These are phyloP conservation scores for Batillaria attramentaria DNA, from an alignment of 1,140 invertebrate species.

Conservation along the genomic window DNA sequence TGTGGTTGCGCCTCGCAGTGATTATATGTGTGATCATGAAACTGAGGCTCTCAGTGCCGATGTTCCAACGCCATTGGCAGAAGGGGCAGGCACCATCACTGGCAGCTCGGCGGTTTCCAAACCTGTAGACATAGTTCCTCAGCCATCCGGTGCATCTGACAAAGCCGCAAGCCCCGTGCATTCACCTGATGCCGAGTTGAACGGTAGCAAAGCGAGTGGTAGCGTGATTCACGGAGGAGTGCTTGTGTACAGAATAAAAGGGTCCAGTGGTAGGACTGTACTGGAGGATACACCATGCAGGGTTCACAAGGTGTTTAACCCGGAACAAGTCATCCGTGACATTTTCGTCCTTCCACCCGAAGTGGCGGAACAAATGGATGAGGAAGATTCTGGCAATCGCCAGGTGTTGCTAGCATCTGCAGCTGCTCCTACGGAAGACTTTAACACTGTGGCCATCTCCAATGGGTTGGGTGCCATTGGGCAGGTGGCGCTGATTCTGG, in stretches of 20 bases:
- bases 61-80: neutral
- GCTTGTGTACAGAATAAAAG: slow-evolving; percentile 68
- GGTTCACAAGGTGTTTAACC: slow-evolving; percentile 42
- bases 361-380: slow-evolving; percentile 48
- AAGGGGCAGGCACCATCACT: neutral
- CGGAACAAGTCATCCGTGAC: slow-evolving; percentile 50
- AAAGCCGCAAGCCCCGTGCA: neutral
- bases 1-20: slow-evolving; percentile 45
- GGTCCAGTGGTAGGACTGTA: slow-evolving; percentile 52
- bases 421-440: neutral
- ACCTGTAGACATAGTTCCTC: slow-evolving; percentile 11
- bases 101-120: neutral
- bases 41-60: neutral
- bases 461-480: slow-evolving; percentile 49
- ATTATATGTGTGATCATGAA: slow-evolving; percentile 8
- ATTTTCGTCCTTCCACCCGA: slow-evolving; percentile 63
- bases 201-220: too few species aligned
- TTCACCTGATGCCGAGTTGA: neutral
- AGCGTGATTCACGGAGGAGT: slow-evolving; percentile 68
- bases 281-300: slow-evolving; percentile 65
- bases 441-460: slow-evolving; percentile 28
- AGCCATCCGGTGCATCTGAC: neutral
- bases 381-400: slow-evolving; percentile 16
- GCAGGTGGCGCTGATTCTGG: slow-evolving; percentile 62
- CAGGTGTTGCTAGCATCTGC: slow-evolving; percentile 1